A percentile compares a stretch with the other conserved stretches of the same genome.
Evolutionary conservation across 2,113 vertebrate genomes (phyloP).

Genomic region (Nyctibius bracteatus): DNA sequence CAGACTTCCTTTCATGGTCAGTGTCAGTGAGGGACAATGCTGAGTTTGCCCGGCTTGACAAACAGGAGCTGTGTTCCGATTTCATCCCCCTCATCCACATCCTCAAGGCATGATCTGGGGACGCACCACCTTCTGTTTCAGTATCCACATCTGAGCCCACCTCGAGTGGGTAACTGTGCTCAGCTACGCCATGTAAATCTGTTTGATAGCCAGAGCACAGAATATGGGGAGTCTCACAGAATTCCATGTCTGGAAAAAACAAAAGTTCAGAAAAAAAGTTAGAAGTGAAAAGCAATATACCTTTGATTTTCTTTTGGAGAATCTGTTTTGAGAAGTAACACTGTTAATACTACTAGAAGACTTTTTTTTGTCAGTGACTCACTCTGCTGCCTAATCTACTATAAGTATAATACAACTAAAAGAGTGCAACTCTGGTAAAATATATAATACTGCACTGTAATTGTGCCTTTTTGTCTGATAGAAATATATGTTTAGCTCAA

Average conservation of each 20-base stretch:
- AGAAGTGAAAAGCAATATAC: neutral
- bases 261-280: slow-evolving; percentile 6
- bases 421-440: neutral
- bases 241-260: slow-evolving; percentile 85
- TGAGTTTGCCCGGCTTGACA: slow-evolving; percentile 94
- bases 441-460: neutral
- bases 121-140: slow-evolving; percentile 86
- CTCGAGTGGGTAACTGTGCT: slow-evolving; percentile 85
- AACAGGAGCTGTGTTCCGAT: slow-evolving; percentile 92
- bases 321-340: neutral
- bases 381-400: neutral
- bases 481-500: neutral
- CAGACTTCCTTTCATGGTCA: slow-evolving; percentile 94
- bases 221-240: slow-evolving; percentile 84
- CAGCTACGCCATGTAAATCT: slow-evolving; percentile 76
- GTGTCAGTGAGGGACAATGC: slow-evolving; percentile 94
- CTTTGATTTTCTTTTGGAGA: neutral
- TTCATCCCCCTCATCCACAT: slow-evolving; percentile 95
- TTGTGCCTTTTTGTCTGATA: neutral
- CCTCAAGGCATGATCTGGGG: slow-evolving; percentile 85
- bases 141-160: slow-evolving; percentile 89
- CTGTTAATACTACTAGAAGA: neutral
- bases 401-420: neutral
- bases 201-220: slow-evolving; percentile 86
- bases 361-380: neutral